Evolutionary conservation across 2,888 invertebrate genomes (phyloP), one percentile per base, ranked within the genome.

Genomic region (Tridacna crocea): DNA sequence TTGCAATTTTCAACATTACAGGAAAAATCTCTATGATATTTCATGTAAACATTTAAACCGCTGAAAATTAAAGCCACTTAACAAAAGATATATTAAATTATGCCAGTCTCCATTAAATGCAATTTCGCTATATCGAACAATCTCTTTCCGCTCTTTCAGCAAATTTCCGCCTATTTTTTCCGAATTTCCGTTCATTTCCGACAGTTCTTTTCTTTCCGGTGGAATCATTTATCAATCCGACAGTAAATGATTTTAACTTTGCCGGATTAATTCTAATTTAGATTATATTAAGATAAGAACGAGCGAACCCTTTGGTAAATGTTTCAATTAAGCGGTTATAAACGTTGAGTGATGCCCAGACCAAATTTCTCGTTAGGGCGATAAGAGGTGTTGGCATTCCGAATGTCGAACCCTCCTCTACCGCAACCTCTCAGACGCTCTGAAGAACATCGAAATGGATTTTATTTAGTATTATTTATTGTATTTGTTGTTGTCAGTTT

Each of bases 241-340:
- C 70, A n/a, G 70, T 70, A 70, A 70, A 70, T 70, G 70, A 70
- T 70, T 70, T 51, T 51, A 70, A 70, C 70, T 70, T 70, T 51
- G 70, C 84, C 70, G 72, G 84, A 84, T 84, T 84, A 84, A 84
- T 84, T 79, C 84, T 81, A 81, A 84, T 84, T 84, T 84, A 84
- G 84, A 84, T 84, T 84, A 81, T 84, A 84, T 84, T 84, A 82
- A 84, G 84, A 84, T 84, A 84, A 79, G 74, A 36, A 24, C 26
- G 24, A 58, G 70, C 74, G 68, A 81, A 84, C 81, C 79, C 79
- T 79, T 58, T 58, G 81, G 79, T 84, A 84, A 84, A 84, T 84
- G 84, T 84, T 82, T 84, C 84, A 84, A 84, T 84, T 84, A 84
- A 84, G 79, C 75, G 36, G 73, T 77, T 82, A 79, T 82, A 68